Evolutionary conservation across 2,888 invertebrate species (phyloP), one percentile per base, ranked within the genome.

Genomic region (Lithophane semibrunnea): DNA sequence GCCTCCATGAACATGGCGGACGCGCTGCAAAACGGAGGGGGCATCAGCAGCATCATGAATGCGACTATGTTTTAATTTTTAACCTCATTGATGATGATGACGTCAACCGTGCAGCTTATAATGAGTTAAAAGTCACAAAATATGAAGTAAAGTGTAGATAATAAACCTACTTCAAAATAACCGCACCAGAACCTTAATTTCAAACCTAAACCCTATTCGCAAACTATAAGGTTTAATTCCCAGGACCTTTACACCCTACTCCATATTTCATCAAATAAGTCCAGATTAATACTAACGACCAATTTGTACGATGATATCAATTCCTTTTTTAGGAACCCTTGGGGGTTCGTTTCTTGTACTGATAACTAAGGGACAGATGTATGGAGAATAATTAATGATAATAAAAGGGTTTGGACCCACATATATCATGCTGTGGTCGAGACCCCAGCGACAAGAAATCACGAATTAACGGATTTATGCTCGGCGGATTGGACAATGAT

Each of bases 381-480:
- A 88, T 84, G 73, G 80, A 71, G 88, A 83, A 86, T 90, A 89
- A 89, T 89, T 88, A 90, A 89, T 89, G 87, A 78, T 80, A 83
- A 84, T 89, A 87, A 82, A 85, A 84, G 86, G 75, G 82, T 77
- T 71, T 29, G 44, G 79, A 80, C 86, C 88, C 86, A 75, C 79
- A 89, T 91, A 87, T 84, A 89, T 91, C 90, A 91, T 83, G 73
- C 60, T 71, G 85, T 67, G 88, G 86, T 82, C 75, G 77, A 73
- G 81, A 65, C 74, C 82, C 75, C 67, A 77, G 73, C 64, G 87
- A 86, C 90, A 88, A 88, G 91, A 85, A 89, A 88, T 90, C 88
- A 87, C 76, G 79, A 89, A 89, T 91, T 89, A 91, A 80, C 73
- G 84, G 87, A 88, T 90, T 89, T 88, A 88, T 88, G 79, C 47